Evolutionary conservation across 2,113 vertebrate species (phyloP).

Genomic region (Mirza zaza): DNA sequence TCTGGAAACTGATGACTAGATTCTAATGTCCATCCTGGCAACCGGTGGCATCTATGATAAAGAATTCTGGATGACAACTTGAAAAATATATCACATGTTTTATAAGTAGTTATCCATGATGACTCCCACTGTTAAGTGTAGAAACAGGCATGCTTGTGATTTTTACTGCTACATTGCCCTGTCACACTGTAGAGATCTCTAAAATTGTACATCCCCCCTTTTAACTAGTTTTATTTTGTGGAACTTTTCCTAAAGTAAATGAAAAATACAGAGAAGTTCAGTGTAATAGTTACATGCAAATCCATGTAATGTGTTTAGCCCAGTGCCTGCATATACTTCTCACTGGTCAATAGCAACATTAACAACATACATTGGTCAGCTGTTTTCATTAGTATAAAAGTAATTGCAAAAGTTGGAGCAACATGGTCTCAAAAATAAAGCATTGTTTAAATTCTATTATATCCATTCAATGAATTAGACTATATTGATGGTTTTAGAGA

Average conservation of each 20-base stretch:
- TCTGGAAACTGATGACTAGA: background rate
- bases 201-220: background rate
- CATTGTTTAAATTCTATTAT: constrained; percentile 16
- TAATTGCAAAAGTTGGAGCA: background rate
- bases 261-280: background rate
- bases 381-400: background rate
- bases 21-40: constrained; percentile 27
- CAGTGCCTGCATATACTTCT: background rate
- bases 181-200: background rate
- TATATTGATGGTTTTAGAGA: background rate
- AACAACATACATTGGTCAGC: background rate
- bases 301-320: background rate
- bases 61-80: background rate
- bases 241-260: background rate
- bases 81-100: background rate
- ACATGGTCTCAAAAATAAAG: background rate
- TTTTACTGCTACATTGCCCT: background rate
- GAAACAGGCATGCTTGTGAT: background rate
- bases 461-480: background rate
- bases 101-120: background rate
- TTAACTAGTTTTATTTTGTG: background rate
- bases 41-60: constrained; percentile 28
- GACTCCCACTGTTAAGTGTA: background rate
- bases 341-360: background rate
- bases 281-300: background rate